Evolutionary conservation across 2,113 vertebrate species (phyloP), one percentile per base, ranked within the genome.

Genomic region (Mungos mungo): DNA sequence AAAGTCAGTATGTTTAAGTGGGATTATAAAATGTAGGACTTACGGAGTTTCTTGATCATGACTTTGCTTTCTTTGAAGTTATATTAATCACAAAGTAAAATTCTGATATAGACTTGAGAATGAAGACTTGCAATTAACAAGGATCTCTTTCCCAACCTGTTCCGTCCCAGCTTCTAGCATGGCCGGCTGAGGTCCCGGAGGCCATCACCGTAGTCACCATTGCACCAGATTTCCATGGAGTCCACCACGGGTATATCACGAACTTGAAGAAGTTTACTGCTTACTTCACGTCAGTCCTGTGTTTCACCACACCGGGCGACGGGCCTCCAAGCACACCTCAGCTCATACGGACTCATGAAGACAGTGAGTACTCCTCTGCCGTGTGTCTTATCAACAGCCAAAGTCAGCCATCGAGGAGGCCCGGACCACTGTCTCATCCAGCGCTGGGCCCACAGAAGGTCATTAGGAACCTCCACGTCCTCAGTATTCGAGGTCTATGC

Each of bases 301-400:
- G 99, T 84, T 99, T 99, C 98, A 99, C 99, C 57, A 99, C 99
- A 0, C 99, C 99, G 0, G 99, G 99, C 2, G 99, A 99, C 0
- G 99, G 99, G 11, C 99, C 99, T 0, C 98, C 98, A 0, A 99
- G 99, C 96, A 4, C 97, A 0, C 99, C 99, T 0, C 99, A 98
- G 96, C 99, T 99, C 19, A 69, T 99, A 88, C 96, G 98, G 98
- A 99, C 99, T 0, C 99, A 99, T 0, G 99, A 99, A 77, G 99
- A 99, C 98, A 99, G 99, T 99, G 98, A 99, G 99, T 99, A 88
- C 9, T 7, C 21, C 21, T 10, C 15, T 35, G 9, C 52, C 31
- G 2, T 1, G 14, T 21, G 13, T 38, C 29, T 15, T 57, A 7
- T 3, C 38, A 0, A 1, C 2, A 10, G 57, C 52, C 63, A 1